These are phyloP conservation scores for Fulica atra DNA, from an alignment of 2,113 vertebrate species.

Conservation along the genomic window DNA sequence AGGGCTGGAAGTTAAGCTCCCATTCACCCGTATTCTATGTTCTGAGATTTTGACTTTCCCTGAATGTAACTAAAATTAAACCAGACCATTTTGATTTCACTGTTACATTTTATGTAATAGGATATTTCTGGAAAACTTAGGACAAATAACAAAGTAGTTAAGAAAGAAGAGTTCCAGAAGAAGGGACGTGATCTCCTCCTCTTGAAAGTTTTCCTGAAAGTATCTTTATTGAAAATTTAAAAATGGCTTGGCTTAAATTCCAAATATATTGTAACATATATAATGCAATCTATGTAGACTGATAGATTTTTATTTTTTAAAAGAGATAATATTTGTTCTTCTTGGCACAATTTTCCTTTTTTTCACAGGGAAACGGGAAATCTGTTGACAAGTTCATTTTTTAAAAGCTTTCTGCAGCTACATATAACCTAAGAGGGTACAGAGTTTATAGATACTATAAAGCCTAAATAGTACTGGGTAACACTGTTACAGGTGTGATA, in stretches of 20 bases:
- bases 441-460: neutral
- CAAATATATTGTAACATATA: neutral
- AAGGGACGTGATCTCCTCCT: neutral
- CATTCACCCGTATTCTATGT: neutral
- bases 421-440: neutral
- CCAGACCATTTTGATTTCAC: neutral
- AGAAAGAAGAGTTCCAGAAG: neutral
- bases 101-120: neutral
- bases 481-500: neutral
- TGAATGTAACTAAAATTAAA: conserved; percentile 13
- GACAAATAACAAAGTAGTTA: neutral
- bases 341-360: neutral
- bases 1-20: neutral
- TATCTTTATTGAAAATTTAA: neutral
- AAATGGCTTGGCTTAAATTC: neutral
- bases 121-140: conserved; percentile 13
- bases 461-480: neutral
- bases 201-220: neutral
- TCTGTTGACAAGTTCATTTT: neutral
- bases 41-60: neutral
- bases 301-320: neutral
- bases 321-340: neutral
- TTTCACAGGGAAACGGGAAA: neutral
- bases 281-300: neutral
- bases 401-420: neutral